phyloP scores from a whole-genome alignment of 2,113 vertebrate genomes.

The Phylloscopus trochiloides region DNA sequence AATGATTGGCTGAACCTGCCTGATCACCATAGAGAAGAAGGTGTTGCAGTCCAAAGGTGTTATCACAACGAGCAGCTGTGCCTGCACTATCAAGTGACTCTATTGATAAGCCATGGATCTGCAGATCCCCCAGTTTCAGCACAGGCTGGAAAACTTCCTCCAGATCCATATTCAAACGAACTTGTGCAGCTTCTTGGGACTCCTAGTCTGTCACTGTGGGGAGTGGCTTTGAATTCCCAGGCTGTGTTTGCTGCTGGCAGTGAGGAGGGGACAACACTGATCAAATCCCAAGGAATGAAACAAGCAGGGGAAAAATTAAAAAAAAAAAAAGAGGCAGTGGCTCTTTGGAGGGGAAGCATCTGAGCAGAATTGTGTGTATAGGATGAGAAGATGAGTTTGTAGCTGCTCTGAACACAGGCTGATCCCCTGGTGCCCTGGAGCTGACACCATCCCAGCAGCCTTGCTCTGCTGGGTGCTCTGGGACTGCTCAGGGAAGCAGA shows the following conservation, averaged over 20 bases:
- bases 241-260: rapidly evolving
- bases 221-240: background rate
- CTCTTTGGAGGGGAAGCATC: background rate
- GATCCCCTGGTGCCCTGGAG: background rate
- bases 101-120: background rate
- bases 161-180: background rate
- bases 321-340: background rate
- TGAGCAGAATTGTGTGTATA: background rate
- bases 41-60: background rate
- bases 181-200: background rate
- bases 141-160: background rate
- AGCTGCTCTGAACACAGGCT: background rate
- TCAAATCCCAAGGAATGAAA: background rate
- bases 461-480: background rate
- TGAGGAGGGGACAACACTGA: background rate
- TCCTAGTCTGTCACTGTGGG: too few relatives aligned
- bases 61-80: background rate
- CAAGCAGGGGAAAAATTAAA: background rate
- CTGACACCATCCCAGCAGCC: background rate
- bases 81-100: background rate
- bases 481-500: background rate
- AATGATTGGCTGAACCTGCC: background rate
- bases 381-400: background rate
- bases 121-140: background rate
- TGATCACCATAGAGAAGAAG: background rate